Evolutionary conservation across 2,797 vertebrate species (phyloP), one percentile per base, ranked within the genome.

Genomic region (Oreonectes daqikongensis): DNA sequence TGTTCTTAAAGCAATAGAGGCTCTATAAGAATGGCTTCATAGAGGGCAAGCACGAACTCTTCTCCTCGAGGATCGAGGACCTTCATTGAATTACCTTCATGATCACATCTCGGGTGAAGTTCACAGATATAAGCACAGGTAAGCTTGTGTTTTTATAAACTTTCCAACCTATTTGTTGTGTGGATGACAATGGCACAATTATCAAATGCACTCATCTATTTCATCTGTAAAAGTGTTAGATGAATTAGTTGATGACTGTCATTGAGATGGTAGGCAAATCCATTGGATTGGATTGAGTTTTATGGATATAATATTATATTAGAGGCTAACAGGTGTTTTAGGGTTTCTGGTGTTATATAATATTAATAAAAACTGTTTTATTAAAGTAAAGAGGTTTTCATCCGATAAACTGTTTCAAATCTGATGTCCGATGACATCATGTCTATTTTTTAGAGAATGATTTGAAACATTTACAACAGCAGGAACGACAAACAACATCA

Each of bases 1-100:
- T 85, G 78, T 78, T 85, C 81, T 83, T 79, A 84, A 80, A 73
- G 57, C 72, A 75, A 44, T 32, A 30, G 20, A 69, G 18, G 46
- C 28, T 38, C 22, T 1, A 26, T 38, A 24, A 32, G 59, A 38
- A 57, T 53, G 5, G n/a, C 14, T 69, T 50, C 20, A 46, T 22
- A 42, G 17, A 26, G 48, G 57, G 59, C 32, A 53, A 53, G n/a
- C 61, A 18, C 9, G 22, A 53, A 20, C 15, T 35, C 38, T 79
- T 67, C 24, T 15, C 2, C 52, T 50, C n/a, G n/a, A n/a, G n/a
- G 5, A 24, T 55, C 28, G 10, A 64, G 32, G 42, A 40, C 46
- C n/a, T 24, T 38, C 1, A n/a, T 46, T 69, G 35, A 30, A 28
- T 11, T 1, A 18, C 44, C 14, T 53, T 2, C 18, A 18, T 35